Conservation (phyloP, 2,888 invertebrate species). For the Drosophila nigricruria region DNA sequence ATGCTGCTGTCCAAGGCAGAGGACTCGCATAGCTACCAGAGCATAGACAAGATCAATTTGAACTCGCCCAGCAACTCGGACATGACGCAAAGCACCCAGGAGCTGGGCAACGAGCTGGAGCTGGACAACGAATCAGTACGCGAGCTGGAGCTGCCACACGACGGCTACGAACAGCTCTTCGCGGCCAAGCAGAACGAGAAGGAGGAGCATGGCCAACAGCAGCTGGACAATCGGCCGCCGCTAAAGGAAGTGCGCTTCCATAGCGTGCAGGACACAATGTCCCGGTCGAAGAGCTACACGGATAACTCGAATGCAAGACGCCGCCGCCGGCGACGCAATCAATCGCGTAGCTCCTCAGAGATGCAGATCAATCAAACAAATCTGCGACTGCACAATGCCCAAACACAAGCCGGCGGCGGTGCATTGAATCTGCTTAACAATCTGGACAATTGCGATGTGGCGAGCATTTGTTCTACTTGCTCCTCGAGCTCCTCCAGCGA, state of each 20-base stretch:
- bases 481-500: slow-evolving; percentile 94
- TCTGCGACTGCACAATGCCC: slow-evolving; percentile 82
- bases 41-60: slow-evolving; percentile 84
- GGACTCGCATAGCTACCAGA: slow-evolving; percentile 84
- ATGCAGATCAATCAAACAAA: slow-evolving; percentile 85
- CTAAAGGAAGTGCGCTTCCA: slow-evolving; percentile 85
- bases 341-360: slow-evolving; percentile 84
- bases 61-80: slow-evolving; percentile 84
- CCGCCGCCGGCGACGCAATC: slow-evolving; percentile 82
- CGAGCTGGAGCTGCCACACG: slow-evolving; percentile 75
- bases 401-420: slow-evolving; percentile 73
- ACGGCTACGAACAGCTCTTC: slow-evolving; percentile 78
- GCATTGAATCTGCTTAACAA: slow-evolving; percentile 70
- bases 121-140: slow-evolving; percentile 77
- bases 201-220: slow-evolving; percentile 47
- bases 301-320: slow-evolving; percentile 85
- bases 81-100: slow-evolving; percentile 84
- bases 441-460: slow-evolving; percentile 87
- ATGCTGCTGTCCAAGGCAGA: slow-evolving; percentile 82
- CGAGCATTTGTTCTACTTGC: slow-evolving; percentile 95
- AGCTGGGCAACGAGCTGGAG: slow-evolving; percentile 83
- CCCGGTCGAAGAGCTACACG: slow-evolving; percentile 87
- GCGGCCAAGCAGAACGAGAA: slow-evolving; percentile 52
- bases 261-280: slow-evolving; percentile 85
- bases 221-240: slow-evolving; percentile 66